These are phyloP conservation scores for Indri indri DNA, from an alignment of 2,113 vertebrate species.

Conservation along the genomic window DNA sequence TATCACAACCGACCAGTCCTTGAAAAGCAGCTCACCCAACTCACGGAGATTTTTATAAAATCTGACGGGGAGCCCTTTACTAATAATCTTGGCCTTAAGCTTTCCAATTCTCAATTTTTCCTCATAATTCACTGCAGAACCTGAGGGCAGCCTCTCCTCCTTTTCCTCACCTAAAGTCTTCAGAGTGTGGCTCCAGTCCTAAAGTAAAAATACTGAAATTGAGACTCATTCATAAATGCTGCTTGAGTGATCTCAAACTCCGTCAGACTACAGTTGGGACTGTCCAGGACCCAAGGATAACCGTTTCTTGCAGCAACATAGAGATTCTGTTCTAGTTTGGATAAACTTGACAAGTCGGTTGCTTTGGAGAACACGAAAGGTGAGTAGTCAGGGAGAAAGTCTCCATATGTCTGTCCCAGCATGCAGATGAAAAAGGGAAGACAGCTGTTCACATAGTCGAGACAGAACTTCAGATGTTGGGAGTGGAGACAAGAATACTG, in stretches of 20 bases:
- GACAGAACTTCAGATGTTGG: constrained; percentile 67
- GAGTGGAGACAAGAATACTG: constrained; percentile 18
- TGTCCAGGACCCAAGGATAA: constrained; percentile 74
- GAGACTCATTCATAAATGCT: constrained; percentile 63
- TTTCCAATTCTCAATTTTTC: constrained; percentile 59
- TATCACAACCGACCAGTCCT: constrained; percentile 67
- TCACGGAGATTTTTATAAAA: constrained; percentile 73
- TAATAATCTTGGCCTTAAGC: constrained; percentile 67
- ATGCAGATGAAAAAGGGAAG: constrained; percentile 72
- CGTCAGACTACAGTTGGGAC: constrained; percentile 30
- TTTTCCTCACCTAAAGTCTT: neutral
- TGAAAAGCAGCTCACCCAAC: constrained; percentile 66
- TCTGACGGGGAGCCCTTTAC: constrained; percentile 53
- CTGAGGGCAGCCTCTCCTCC: neutral
- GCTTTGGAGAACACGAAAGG: neutral
- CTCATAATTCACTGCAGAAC: neutral
- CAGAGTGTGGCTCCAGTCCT: constrained; percentile 39
- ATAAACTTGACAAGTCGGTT: constrained; percentile 26
- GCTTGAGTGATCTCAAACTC: constrained; percentile 76
- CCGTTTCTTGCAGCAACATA: constrained; percentile 62
- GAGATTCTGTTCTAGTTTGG: constrained; percentile 72
- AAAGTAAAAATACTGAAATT: constrained; percentile 76
- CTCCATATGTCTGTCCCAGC: constrained; percentile 65
- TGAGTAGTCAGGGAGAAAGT: constrained; percentile 12
- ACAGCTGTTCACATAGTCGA: constrained; percentile 63